These are phyloP conservation scores for Muscicapa adusta DNA, from an alignment of 2,113 vertebrate genomes.

Conservation along the genomic window DNA sequence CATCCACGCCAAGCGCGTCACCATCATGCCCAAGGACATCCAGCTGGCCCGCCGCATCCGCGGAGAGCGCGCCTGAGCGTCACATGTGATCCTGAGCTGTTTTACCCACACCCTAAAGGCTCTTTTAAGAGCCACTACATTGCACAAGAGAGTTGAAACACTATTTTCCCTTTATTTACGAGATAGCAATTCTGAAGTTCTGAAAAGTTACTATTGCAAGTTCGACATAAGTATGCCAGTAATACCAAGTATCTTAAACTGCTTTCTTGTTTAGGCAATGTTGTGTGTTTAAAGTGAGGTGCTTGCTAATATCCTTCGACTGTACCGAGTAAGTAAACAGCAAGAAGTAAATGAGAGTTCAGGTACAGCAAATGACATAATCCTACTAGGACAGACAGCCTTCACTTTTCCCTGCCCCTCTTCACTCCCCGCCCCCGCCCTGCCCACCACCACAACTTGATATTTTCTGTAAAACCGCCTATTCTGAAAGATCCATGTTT, in stretches of 20 bases:
- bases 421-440: fast-evolving
- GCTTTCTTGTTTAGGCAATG: too few species aligned
- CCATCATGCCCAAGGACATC: neutral
- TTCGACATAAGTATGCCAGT: too few species aligned
- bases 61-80: too few species aligned
- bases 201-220: too few species aligned
- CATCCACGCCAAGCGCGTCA: slow-evolving; percentile 22
- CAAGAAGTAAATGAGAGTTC: fast-evolving
- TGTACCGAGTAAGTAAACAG: fast-evolving
- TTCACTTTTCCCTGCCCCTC: fast-evolving
- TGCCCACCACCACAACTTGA: fast-evolving
- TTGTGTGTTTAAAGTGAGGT: fast-evolving
- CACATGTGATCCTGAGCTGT: too few species aligned
- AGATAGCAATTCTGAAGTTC: too few species aligned
- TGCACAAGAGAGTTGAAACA: too few species aligned
- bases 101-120: too few species aligned
- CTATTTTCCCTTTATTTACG: too few species aligned
- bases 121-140: too few species aligned
- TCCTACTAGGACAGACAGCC: fast-evolving
- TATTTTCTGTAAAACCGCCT: fast-evolving
- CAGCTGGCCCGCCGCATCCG: neutral
- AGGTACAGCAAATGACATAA: fast-evolving
- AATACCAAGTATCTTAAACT: too few species aligned
- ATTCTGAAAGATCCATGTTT: fast-evolving
- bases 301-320: fast-evolving